Evolutionary conservation across 2,113 vertebrate genomes (phyloP).

Genomic region (Nyctereutes procyonoides): DNA sequence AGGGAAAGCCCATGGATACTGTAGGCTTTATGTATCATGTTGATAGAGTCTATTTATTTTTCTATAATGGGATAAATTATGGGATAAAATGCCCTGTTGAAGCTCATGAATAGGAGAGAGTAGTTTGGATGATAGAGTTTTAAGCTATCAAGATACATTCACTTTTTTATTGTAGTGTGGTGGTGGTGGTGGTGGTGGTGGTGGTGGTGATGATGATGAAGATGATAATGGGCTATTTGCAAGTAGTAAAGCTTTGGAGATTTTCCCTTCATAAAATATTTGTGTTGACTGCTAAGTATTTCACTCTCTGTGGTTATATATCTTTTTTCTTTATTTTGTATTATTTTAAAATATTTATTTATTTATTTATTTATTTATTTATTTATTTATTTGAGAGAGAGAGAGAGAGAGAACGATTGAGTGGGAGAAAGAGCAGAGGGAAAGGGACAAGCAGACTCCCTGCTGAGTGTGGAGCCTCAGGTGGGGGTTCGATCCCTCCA

Average conservation of each 20-base stretch:
- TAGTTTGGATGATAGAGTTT: neutral
- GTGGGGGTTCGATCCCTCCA: too few species aligned
- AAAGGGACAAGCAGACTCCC: neutral
- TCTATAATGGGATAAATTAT: neutral
- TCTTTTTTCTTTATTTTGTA: neutral
- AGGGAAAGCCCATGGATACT: neutral
- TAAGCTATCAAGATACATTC: neutral
- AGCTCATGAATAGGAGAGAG: neutral
- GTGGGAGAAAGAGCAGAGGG: neutral
- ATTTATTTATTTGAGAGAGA: neutral
- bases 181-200: neutral
- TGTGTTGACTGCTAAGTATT: neutral
- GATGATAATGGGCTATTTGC: neutral
- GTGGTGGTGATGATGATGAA: too few species aligned
- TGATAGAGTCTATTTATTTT: neutral
- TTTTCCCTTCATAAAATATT: constrained; percentile 5
- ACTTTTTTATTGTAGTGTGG: neutral
- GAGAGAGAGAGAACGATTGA: neutral
- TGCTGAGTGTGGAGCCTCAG: neutral
- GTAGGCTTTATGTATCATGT: neutral
- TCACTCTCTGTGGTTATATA: neutral
- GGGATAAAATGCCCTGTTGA: neutral
- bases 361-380: neutral
- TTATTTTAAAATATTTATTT: neutral
- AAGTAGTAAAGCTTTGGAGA: neutral